Evolutionary conservation across 2,113 vertebrate species (phyloP), one percentile per base, ranked within the genome.

Genomic region (Pyxicephalus adspersus): DNA sequence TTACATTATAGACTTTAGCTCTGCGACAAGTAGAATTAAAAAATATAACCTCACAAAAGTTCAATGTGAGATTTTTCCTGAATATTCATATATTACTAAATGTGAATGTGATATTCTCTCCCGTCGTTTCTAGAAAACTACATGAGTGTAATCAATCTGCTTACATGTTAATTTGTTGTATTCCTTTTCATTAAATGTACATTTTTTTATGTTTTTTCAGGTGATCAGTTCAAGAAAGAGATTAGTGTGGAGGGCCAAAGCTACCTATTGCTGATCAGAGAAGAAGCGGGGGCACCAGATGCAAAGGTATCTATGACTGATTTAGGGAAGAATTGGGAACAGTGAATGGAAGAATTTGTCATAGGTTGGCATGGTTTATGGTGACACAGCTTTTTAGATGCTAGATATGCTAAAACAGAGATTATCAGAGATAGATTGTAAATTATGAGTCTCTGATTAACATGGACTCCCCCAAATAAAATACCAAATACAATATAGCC

Each of bases 201-300:
- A 20, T 20, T 11, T 28, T 60, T 45, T 45, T 57, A 9, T 57
- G 17, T 31, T 65, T 58, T 58, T 45, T 73, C 91, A 99, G 97
- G 95, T 45, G 95, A 94, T 0, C 92, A 96, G 81, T 95, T 96
- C 88, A 99, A 99, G 89, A 98, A 97, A 65, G 97, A 99, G 86
- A 92, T 97, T 83, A 84, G 91, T 28, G 93, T 97, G 11, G 96
- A 99, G 0, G 96, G 96, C 45, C 96, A 97, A 83, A 97, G 94
- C 90, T 92, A 98, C 83, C 90, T 99, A 72, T 85, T 99, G 84
- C 90, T 98, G 85, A 97, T 99, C 86, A 93, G 96, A 58, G 97
- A 99, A 86, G 96, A 99, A 86, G 91, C 92, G 0, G 94, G 93
- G 0, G 84, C 93, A 15, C 97, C 96, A 0, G 96, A 95, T 34